phyloP scores from a whole-genome alignment of 2,797 vertebrate genomes.

The Oreonectes daqikongensis region DNA sequence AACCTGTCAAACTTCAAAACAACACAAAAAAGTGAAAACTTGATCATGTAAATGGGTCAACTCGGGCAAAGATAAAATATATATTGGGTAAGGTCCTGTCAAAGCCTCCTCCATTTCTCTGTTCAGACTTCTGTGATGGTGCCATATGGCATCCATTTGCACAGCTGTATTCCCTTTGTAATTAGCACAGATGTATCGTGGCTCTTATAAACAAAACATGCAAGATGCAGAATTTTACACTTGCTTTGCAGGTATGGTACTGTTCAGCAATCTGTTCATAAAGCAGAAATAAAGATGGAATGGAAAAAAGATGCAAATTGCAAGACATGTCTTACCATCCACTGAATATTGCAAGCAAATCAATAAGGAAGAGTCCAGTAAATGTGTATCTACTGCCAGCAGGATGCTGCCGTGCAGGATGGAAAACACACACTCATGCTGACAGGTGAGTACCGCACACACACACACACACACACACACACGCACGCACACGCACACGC shows the following conservation, averaged over 20 bases:
- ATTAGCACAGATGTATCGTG: conserved; percentile 30
- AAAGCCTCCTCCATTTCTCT: neutral
- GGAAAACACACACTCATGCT: conserved; percentile 40
- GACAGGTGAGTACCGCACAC: neutral
- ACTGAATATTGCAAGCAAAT: no score
- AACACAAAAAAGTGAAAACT: neutral
- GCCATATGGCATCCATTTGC: conserved; percentile 2
- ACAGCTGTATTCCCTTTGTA: conserved; percentile 5
- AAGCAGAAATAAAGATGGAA: neutral
- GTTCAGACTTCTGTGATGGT: neutral
- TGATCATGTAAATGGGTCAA: neutral
- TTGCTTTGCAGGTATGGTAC: neutral
- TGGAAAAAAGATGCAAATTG: neutral
- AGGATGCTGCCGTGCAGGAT: conserved; percentile 24
- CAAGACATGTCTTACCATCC: no score
- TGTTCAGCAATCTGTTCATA: neutral
- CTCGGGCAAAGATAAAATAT: neutral
- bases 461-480: conserved; percentile 27
- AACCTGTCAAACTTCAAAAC: neutral
- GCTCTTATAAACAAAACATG: neutral
- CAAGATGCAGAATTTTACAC: neutral
- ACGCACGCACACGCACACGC: no score
- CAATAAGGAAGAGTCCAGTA: neutral
- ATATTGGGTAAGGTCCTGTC: neutral
- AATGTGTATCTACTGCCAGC: conserved; percentile 47